Base-by-base conservation (phyloP, 2,888 invertebrate genomes). In the Orthosia incerta region DNA sequence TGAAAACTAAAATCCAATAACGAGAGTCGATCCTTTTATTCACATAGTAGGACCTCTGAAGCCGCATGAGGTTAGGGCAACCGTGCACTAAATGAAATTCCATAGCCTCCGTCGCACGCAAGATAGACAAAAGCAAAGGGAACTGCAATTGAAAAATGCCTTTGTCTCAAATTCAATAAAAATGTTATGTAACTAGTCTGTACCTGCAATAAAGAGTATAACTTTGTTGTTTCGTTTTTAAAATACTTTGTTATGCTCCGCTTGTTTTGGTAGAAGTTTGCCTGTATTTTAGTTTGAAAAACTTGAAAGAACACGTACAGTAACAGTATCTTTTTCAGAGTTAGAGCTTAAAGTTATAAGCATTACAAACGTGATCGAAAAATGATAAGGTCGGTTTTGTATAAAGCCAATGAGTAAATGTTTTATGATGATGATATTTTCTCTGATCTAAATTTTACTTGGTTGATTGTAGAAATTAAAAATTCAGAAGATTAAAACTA, bases 21-120 rank as follows among this genome's bases (percentile, higher is more conserved):
- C 48, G 23, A 15, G 2, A 51, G 56, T 56, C 26, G 16, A 23
- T 55, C 65, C 72, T 46, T 65, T 74, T 61, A 70, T 64, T 61
- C 57, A 65, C 75, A 15, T 74, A 63, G 71, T 76, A 70, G 65
- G 45, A 61, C 12, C 26, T 50, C 77, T 59, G 62, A 66, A 79
- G 77, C 79, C 60, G 63, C 65, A 76, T 76, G 69, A 85, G 62
- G 79, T 71, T 85, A 72, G 80, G 76, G 79, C 66, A 76, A 61
- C 65, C 71, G 61, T 69, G 80, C 71, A 88, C 81, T 86, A 87
- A 88, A 88, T 88, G 81, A 88, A 88, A 88, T 88, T 88, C 88
- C 89, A 79, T 82, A 71, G 82, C 75, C 76, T 61, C 72, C 80
- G 73, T 80, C 74, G 68, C 82, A 83, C 78, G 77, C 74, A 78